Base-by-base conservation (phyloP, 1,140 invertebrate genomes). In the Drosophila albomicans region DNA sequence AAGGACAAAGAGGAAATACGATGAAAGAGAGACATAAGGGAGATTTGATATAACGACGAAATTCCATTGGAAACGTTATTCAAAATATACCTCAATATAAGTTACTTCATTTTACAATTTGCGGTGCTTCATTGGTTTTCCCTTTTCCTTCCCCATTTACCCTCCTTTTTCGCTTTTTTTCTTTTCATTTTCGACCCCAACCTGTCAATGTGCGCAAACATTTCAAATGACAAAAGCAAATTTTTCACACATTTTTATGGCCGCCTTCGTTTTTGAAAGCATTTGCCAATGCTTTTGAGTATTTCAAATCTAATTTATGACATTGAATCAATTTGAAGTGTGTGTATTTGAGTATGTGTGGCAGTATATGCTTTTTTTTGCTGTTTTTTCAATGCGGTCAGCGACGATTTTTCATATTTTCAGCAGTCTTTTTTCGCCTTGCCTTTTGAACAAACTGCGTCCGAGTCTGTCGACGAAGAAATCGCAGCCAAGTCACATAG, bases 231-330 rank as follows among this genome's bases (percentile, higher is more conserved):
- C 73, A 77, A 59, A 78, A 87, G 69, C 70, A 74, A 89, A 80
- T 72, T 80, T 84, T 70, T 74, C 85, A 88, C 77, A 87, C 80
- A 88, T 88, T 88, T 87, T 78, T 87, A 80, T 88, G 77, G 84
- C 13, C 63, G 72, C 77, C 63, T 65, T 61, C 30, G 57, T 15
- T 63, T 57, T 35, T 46, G 20, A 20, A 45, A 74, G 25, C 54
- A 62, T 59, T 54, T 65, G 64, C 46, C 25, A 70, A 78, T 66
- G 75, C 82, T 87, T 88, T 88, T 78, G 84, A 88, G 81, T 73
- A 88, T 89, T 89, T 89, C 81, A 89, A 89, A 89, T 89, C 85
- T 90, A 89, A 89, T 89, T 89, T 89, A 89, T 89, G 85, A 89
- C 86, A 89, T 89, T 90, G 81, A 90, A 89, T 89, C 86, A 89